Evolutionary conservation across 2,888 invertebrate genomes (phyloP).

Genomic region (Petrolisthes manimaculis): DNA sequence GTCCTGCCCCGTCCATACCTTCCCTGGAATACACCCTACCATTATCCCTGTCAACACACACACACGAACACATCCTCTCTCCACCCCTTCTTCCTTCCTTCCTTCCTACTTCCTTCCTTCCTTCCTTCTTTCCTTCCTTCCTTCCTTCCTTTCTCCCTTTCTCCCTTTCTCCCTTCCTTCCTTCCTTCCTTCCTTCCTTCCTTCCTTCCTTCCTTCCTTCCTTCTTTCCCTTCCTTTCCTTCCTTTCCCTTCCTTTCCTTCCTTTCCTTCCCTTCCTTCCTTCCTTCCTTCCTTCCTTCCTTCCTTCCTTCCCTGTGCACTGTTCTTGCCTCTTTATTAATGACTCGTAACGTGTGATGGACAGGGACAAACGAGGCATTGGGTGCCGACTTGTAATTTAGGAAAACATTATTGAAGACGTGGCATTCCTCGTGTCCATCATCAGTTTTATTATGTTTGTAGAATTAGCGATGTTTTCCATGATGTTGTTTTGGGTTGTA

Average conservation of each 20-base stretch:
- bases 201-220: neutral
- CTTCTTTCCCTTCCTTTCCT: neutral
- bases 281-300: neutral
- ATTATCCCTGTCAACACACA: neutral
- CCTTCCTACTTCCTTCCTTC: neutral
- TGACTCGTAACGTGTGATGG: conserved; percentile 11
- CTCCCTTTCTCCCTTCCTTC: neutral
- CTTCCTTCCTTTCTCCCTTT: neutral
- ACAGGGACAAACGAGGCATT: too few relatives aligned
- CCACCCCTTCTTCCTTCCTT: neutral
- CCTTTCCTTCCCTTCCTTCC: conserved; percentile 1
- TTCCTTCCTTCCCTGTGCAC: neutral
- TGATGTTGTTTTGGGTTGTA: too few relatives aligned
- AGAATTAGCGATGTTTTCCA: too few relatives aligned
- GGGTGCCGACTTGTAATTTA: too few relatives aligned
- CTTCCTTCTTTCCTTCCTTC: neutral
- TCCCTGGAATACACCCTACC: neutral
- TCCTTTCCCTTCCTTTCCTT: neutral
- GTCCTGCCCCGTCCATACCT: neutral
- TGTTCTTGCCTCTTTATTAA: conserved; percentile 6
- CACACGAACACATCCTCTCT: neutral
- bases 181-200: neutral
- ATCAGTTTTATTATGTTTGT: too few relatives aligned
- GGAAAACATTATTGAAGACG: too few relatives aligned
- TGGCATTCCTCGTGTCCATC: too few relatives aligned